Percentiles rank a stretch among this genome's conserved stretches.
phyloP scores from a whole-genome alignment of 2,797 vertebrate species.

The Saxicola maurus region DNA sequence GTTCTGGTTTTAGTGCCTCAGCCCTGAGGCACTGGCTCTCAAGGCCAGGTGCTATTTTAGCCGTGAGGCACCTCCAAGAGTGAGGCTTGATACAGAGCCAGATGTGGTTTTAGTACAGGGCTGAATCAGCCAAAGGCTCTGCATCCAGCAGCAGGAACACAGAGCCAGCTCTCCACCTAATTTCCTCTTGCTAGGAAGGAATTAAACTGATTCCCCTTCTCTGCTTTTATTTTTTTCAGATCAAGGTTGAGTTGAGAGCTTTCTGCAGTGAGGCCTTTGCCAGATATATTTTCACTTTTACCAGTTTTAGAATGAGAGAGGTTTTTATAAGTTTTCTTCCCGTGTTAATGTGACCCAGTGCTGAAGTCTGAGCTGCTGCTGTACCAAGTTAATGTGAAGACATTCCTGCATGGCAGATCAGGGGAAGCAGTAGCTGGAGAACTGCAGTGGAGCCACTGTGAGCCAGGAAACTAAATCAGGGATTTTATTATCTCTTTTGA shows the following conservation, averaged over 20 bases:
- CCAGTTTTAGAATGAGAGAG: neutral
- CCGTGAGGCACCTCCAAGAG: neutral
- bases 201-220: neutral
- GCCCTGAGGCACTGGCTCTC: neutral
- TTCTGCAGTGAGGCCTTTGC: neutral
- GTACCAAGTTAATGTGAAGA: neutral
- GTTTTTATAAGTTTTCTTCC: neutral
- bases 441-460: rapidly evolving
- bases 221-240: constrained; percentile 18
- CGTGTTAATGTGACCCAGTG: neutral
- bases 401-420: neutral
- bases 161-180: neutral
- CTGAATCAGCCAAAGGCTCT: neutral
- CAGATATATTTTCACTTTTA: neutral
- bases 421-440: neutral
- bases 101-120: neutral
- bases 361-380: neutral
- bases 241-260: neutral
- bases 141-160: neutral
- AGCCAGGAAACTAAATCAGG: neutral
- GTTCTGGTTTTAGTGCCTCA: neutral
- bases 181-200: neutral
- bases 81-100: neutral
- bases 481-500: neutral
- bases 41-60: neutral